Base-by-base conservation (phyloP, 2,797 vertebrate species). In the Gallinago nigripennis region DNA sequence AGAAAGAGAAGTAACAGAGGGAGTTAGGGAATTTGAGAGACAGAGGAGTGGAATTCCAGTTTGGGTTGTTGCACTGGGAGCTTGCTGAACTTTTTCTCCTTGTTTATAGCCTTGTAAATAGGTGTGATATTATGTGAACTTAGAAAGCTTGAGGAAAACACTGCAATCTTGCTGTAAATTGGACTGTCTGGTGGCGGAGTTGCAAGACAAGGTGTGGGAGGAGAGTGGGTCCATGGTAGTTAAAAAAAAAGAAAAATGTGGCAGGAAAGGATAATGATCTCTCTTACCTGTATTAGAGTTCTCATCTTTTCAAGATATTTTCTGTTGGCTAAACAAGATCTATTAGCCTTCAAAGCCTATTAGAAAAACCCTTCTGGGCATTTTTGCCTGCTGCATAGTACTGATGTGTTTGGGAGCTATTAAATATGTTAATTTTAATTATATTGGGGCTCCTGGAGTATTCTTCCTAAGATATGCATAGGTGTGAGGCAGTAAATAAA, bases 371-470 rank as follows among this genome's bases (percentile, higher is more conserved):
- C 46, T 61, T 65, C 15, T 50, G 84, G 77, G 12, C 4, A 43
- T 82, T 70, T 88, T 84, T 78, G 15, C 48, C 82, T 86, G 23
- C 58, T 89, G 68, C 37, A 15, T 16, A 15, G 31, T 82, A 65
- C n/a, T 64, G n/a, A 41, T 54, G 12, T 66, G 11, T 35, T 71
- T 84, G 53, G 68, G 45, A 72, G 27, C 50, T 90, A 15, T 68
- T 69, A 86, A 61, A 25, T 58, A 3, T 25, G 9, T 63, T 79
- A 50, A 19, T 10, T 68, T 50, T 46, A 82, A 25, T 84, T 93
- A n/a, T 11, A 31, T 0, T 24, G 0, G 21, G 39, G 21, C 24
- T 76, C 24, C 25, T 83, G 35, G 48, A 33, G 16, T 54, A 0
- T 56, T 23, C 15, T 76, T 58, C 20, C 20, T 75, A 37, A 5